Conservation (phyloP, 2,888 invertebrate species). For the Syrista parreyssii region DNA sequence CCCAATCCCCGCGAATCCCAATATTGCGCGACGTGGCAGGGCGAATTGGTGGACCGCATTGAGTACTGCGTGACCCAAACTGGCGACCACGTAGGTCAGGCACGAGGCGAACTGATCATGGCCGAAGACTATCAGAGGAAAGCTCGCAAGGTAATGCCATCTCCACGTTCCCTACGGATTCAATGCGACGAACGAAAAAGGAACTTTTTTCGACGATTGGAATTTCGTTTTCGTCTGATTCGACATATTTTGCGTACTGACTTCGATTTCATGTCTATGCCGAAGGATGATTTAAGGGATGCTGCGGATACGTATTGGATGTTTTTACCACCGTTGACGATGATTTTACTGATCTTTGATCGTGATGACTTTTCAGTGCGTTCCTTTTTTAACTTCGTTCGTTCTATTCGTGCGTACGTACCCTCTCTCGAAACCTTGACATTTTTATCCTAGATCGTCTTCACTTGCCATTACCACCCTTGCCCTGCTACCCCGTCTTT, state of each 20-base stretch:
- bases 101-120: slow-evolving; percentile 80
- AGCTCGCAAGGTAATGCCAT: slow-evolving; percentile 82
- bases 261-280: not conserved
- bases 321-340: too few relatives aligned
- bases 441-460: not conserved
- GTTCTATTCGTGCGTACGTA: not conserved
- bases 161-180: not conserved
- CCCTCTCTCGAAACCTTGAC: not conserved
- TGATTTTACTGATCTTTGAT: not conserved
- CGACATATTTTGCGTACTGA: not conserved
- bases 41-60: slow-evolving; percentile 93
- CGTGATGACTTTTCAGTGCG: not conserved
- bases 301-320: too few relatives aligned
- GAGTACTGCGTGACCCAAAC: slow-evolving; percentile 93
- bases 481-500: not conserved
- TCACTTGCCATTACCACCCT: not conserved
- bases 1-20: slow-evolving; percentile 20
- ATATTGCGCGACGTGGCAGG: slow-evolving; percentile 70
- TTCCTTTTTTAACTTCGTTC: not conserved
- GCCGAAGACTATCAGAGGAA: slow-evolving; percentile 88
- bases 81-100: slow-evolving; percentile 84
- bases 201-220: not conserved
- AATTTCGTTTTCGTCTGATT: not conserved
- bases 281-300: not conserved
- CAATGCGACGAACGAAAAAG: not conserved